These are phyloP conservation scores for Labeo calbasu DNA, from an alignment of 2,797 vertebrate species.

Conservation along the genomic window DNA sequence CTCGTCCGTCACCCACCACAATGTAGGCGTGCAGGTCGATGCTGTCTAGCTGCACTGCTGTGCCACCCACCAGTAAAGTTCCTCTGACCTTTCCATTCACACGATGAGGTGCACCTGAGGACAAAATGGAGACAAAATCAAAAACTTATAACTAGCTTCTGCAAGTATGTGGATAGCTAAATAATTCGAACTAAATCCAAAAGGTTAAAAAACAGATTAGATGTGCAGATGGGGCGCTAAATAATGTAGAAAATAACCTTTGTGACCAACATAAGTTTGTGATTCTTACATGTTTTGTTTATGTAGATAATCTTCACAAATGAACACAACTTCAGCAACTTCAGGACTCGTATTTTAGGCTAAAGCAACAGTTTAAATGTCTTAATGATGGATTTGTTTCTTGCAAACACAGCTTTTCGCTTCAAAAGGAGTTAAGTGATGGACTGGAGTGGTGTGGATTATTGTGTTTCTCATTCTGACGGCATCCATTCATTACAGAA, in stretches of 20 bases:
- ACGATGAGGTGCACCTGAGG: slow-evolving; percentile 88
- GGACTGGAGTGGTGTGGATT: background rate
- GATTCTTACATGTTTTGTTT: background rate
- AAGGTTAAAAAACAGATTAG: background rate
- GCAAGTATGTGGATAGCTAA: background rate
- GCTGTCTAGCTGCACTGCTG: slow-evolving; percentile 74
- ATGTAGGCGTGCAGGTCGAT: slow-evolving; percentile 92
- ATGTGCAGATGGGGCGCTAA: too few species aligned
- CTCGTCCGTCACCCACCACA: slow-evolving; percentile 90
- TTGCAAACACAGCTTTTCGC: background rate
- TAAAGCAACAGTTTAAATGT: background rate
- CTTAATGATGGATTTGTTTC: background rate
- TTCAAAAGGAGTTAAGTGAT: background rate
- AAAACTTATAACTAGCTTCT: background rate
- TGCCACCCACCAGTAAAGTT: slow-evolving; percentile 80
- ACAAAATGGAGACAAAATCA: background rate
- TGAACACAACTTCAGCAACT: background rate
- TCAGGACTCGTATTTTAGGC: background rate
- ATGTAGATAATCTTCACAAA: background rate
- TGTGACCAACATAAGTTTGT: background rate
- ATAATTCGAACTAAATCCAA: background rate
- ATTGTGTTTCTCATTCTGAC: background rate
- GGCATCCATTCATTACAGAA: background rate
- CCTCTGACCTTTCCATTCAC: slow-evolving; percentile 94
- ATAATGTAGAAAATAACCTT: background rate